Evolutionary conservation across 2,113 vertebrate genomes (phyloP), one percentile per base, ranked within the genome.

Genomic region (Maccullochella peelii): DNA sequence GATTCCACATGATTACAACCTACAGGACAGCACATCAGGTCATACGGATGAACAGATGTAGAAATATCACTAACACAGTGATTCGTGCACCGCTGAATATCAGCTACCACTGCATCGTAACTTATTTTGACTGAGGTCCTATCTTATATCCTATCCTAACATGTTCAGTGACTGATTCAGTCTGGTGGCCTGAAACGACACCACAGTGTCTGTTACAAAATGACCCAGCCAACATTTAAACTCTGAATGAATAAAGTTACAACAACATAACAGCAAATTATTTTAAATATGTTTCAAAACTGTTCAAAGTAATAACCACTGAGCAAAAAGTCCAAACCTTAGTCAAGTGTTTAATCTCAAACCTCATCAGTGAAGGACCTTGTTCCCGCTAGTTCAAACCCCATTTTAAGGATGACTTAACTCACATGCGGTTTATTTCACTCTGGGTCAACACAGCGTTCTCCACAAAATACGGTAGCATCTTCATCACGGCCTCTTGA

Each of bases 371-470:
- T 42, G 36, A 47, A 52, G 16, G 25, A 69, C 23, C 25, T 40
- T 44, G 44, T 42, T 42, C n/a, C 36, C 15, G 50, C 8, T 10
- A 10, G 44, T 70, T 83, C 16, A 54, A 77, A 59, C 49, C 11
- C 16, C 21, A 73, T 57, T 75, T 55, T 55, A 63, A 68, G 66
- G 10, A 59, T 12, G 20, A 6, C 1, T 57, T n/a, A 23, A 96
- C 95, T 96, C 88, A 96, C 95, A 96, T 95, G 89, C 92, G 92
- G 83, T 94, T 93, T 86, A 96, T 95, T 91, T 96, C 94, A 58
- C 73, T 91, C 89, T 95, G 95, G 36, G 94, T 96, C 84, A 95
- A 74, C 77, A 95, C 93, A 1, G 95, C 93, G 14, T 95, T 96
- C 88, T 95, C 91, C 91, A 95, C 93, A 78, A 96, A 95, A 89